phyloP scores from a whole-genome alignment of 2,797 vertebrate species.

The Xenopus petersii region DNA sequence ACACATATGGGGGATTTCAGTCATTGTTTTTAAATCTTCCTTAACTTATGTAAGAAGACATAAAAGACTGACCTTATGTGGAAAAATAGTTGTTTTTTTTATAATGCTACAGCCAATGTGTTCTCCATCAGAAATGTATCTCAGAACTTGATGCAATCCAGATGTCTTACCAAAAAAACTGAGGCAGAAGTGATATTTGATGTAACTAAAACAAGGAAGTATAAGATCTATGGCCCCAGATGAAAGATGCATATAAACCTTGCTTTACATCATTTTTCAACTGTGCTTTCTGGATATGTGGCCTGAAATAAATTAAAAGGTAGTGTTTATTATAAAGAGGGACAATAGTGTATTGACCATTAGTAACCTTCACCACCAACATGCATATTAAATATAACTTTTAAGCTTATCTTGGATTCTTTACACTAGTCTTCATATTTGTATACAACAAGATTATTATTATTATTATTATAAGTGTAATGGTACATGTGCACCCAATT shows the following conservation, averaged over 20 bases:
- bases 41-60: slow-evolving; percentile 6
- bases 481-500: too few relatives aligned
- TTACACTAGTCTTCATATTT: too few relatives aligned
- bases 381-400: too few relatives aligned
- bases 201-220: neutral
- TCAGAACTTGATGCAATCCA: slow-evolving; percentile 35
- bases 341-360: too few relatives aligned
- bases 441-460: too few relatives aligned
- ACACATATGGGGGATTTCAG: neutral
- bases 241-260: neutral
- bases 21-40: neutral
- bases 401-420: too few relatives aligned
- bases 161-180: slow-evolving; percentile 33
- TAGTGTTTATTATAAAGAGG: too few relatives aligned
- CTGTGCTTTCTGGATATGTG: too few relatives aligned
- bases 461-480: too few relatives aligned
- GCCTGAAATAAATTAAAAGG: too few relatives aligned
- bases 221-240: slow-evolving; percentile 3
- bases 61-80: slow-evolving; percentile 1
- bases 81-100: neutral
- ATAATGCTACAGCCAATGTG: slow-evolving; percentile 9
- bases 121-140: slow-evolving; percentile 31
- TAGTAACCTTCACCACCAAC: too few relatives aligned
- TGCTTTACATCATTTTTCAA: neutral
- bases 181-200: neutral